Conservation (phyloP, 2,113 vertebrate species). For the Caracal caracal region DNA sequence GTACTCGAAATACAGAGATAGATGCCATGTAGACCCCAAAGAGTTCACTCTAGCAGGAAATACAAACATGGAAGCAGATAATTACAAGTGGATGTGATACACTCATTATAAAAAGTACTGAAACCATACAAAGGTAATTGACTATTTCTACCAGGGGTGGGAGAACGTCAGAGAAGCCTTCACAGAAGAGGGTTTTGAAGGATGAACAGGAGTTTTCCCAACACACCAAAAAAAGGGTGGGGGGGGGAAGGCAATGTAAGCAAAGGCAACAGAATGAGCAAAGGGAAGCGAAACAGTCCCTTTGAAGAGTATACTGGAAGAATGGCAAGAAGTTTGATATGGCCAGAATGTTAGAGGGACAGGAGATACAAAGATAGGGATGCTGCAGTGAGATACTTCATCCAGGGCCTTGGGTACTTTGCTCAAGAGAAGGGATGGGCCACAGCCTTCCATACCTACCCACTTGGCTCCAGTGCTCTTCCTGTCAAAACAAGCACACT, state of each 20-base stretch:
- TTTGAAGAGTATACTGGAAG: neutral
- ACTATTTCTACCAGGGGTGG: neutral
- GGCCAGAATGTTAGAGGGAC: neutral
- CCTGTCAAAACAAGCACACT: constrained; percentile 76
- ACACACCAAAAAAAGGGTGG: neutral
- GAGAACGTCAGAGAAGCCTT: neutral
- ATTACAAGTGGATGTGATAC: neutral
- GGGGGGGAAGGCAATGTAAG: neutral
- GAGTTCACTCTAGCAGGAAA: neutral
- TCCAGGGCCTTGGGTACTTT: neutral
- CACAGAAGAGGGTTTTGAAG: constrained; percentile 64
- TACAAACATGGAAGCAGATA: constrained; percentile 31
- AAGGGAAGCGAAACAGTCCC: neutral
- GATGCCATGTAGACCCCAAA: neutral
- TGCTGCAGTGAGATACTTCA: neutral
- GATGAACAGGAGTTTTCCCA: constrained; percentile 69
- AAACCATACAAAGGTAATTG: constrained; percentile 2
- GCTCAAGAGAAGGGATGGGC: constrained; percentile 55
- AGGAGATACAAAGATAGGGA: neutral
- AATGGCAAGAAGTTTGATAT: constrained; percentile 35
- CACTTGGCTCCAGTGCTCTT: constrained; percentile 78
- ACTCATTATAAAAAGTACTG: constrained; percentile 11
- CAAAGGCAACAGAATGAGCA: constrained; percentile 16
- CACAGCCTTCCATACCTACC: constrained; percentile 70
- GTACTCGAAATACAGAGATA: constrained; percentile 5